Evolutionary conservation across 2,113 vertebrate genomes (phyloP).

Genomic region (Hippocampus guttulatus): DNA sequence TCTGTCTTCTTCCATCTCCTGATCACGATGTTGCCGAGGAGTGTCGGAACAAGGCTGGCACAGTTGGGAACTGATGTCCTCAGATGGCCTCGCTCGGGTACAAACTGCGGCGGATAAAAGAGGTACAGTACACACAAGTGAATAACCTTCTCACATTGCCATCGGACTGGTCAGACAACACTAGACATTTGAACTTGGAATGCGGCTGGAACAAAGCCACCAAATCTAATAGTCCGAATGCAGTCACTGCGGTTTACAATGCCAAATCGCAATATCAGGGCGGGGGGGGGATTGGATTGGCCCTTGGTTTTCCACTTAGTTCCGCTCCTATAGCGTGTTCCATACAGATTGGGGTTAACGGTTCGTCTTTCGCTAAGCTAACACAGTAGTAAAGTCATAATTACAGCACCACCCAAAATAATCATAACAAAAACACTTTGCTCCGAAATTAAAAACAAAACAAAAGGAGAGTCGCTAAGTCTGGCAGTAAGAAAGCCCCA

Average conservation of each 20-base stretch:
- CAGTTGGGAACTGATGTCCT: slow-evolving; percentile 53
- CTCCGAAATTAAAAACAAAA: no score
- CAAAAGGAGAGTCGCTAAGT: background rate
- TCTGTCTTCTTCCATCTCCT: slow-evolving; percentile 62
- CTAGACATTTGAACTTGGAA: background rate
- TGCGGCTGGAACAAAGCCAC: background rate
- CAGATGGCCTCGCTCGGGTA: slow-evolving; percentile 49
- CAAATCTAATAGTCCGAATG: background rate
- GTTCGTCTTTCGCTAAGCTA: background rate
- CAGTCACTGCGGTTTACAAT: background rate
- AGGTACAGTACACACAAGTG: slow-evolving; percentile 4
- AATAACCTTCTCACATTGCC: background rate
- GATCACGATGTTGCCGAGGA: slow-evolving; percentile 43
- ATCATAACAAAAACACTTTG: background rate
- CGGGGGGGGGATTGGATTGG: no score
- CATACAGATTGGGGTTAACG: background rate
- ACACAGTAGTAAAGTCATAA: background rate
- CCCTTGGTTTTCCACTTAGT: background rate
- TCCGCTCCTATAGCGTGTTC: background rate
- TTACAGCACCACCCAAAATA: background rate
- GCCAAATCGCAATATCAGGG: no score
- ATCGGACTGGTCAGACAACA: background rate
- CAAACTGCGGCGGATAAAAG: slow-evolving; percentile 58
- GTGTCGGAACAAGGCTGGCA: slow-evolving; percentile 48
- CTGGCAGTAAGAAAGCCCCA: background rate